Evolutionary conservation across 1,140 invertebrate species (phyloP), one percentile per base, ranked within the genome.

Genomic region (Ceratosolen solmsi): DNA sequence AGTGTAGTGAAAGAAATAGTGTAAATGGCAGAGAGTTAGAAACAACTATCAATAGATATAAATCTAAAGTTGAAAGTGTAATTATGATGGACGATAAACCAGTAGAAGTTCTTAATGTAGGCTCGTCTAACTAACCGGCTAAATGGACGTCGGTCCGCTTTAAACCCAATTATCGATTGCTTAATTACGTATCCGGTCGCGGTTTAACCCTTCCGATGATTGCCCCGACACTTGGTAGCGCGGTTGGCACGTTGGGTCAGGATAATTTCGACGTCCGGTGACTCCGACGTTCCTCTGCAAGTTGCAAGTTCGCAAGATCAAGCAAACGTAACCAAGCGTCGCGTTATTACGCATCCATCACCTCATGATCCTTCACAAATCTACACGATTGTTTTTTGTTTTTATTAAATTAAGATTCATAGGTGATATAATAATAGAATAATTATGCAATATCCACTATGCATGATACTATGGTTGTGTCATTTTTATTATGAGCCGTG

Each of bases 111-210:
- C 30, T 41, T 54, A 75, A 41, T 27, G 30, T 36, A 25, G 27
- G 51, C 30, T 56, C 77, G 51, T 49, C 73, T 81, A 82, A 82
- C 75, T 82, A 84, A 79, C 80, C 73, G 63, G 73, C 41, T 80
- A 84, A 84, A 83, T 81, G 63, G 79, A 36, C 58, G 82, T 36
- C 65, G 76, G 65, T 30, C 72, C 36, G 75, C 78, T 36, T 83
- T 80, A 82, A 83, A 56, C 71, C 79, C 81, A 83, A 84, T 82
- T 84, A 84, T 84, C 83, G 83, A 84, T 84, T 83, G 75, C 79
- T 54, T 82, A 83, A 84, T 77, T 83, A 83, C 74, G 77, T 72
- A 49, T 9, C 33, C 58, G 33, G 33, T 79, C 36, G 75, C 56
- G n/a, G 72, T 46, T 80, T 80, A 83, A 83, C 71, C 74, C 82